Base-by-base conservation (phyloP, 1,140 invertebrate species). In the Caligus rogercresseyi region DNA sequence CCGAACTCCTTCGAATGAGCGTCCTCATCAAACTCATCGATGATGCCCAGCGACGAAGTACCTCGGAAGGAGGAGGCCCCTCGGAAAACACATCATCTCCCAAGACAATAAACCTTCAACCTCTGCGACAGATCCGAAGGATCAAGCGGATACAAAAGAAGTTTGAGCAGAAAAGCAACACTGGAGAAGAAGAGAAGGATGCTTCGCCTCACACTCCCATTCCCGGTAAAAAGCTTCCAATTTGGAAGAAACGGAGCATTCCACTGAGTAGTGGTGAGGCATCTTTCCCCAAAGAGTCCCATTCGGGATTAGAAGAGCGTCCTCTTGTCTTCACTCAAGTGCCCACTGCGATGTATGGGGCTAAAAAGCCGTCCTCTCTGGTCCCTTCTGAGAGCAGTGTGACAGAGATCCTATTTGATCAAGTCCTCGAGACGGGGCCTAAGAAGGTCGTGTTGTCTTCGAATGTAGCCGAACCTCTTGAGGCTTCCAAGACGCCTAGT, bases 161-260 rank as follows among this genome's bases (percentile, higher is more conserved):
- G 31, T 43, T 43, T 43, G 31, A 43, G n/a, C 31, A n/a, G n/a
- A n/a, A 43, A 43, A 43, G 31, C 7, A 43, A 11, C n/a, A 7
- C n/a, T 43, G 31, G n/a, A 43, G 31, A 43, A 43, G n/a, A 43
- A 43, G n/a, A 43, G n/a, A n/a, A n/a, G n/a, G n/a, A n/a, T n/a
- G n/a, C n/a, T n/a, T n/a, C n/a, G n/a, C n/a, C n/a, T n/a, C n/a
- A n/a, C n/a, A n/a, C n/a, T 43, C 31, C 7, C 7, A 7, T 60
- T 18, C 57, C 57, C n/a, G 57, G 57, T 18, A 60, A 60, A 31
- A 60, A 60, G 23, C 26, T 60, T 20, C 57, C 57, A 13, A 24
- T 60, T 60, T 60, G 57, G 57, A 60, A 60, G 25, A 25, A 31
- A 19, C 14, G 57, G n/a, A 19, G 14, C 2, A 60, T 25, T 53